Conservation (phyloP, 1,140 invertebrate species). For the Platyscapa corneri region DNA sequence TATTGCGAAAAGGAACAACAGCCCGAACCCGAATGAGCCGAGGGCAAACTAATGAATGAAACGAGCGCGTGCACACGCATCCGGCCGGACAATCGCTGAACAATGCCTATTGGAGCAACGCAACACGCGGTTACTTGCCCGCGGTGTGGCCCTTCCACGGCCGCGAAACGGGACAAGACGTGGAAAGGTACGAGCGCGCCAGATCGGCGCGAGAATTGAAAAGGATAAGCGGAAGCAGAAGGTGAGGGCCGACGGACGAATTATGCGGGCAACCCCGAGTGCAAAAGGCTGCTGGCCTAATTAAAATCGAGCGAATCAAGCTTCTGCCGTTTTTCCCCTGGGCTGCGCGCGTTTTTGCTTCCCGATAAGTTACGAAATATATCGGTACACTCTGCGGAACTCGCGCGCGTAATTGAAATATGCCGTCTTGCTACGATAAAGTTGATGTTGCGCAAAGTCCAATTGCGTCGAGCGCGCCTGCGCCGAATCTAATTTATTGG, state of each 20-base stretch:
- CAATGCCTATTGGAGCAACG: no score
- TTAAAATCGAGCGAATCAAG: constrained; percentile 48
- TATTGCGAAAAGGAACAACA: no score
- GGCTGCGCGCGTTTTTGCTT: constrained; percentile 2
- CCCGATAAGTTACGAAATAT: constrained; percentile 40
- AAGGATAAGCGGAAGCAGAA: no score
- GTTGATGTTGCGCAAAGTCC: constrained; percentile 20
- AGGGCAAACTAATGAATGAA: no score
- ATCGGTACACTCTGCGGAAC: constrained; percentile 29
- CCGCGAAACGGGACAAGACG: no score
- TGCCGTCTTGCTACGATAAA: constrained; percentile 26
- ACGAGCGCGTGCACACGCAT: no score
- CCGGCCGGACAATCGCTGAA: no score
- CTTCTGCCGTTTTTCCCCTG: not conserved
- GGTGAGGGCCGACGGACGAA: constrained; percentile 41
- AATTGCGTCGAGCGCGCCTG: not conserved
- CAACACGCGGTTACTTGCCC: no score
- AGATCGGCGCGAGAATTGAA: no score
- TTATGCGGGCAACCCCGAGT: constrained; percentile 37
- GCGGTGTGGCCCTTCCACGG: no score
- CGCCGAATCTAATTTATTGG: not conserved
- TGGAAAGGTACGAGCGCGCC: no score
- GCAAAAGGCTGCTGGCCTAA: not conserved
- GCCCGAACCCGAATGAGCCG: no score
- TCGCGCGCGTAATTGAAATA: constrained; percentile 17